Base-by-base conservation (phyloP, 2,113 vertebrate genomes). In the Apistogramma diplotaenia region DNA sequence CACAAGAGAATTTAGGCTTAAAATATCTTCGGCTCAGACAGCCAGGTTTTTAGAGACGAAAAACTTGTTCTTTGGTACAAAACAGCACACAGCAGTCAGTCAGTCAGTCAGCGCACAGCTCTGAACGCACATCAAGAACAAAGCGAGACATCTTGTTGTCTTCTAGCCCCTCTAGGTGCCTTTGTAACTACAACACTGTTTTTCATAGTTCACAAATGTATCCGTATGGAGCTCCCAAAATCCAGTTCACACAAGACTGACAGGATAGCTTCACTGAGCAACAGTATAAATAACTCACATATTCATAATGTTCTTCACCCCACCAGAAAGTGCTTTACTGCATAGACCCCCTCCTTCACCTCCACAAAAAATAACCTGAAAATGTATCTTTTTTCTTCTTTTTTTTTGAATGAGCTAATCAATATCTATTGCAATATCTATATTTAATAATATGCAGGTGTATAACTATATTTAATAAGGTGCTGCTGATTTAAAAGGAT, bases 71-170 rank as follows among this genome's bases (percentile, higher is more conserved):
- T 90, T 79, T 85, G 81, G 74, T 87, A 51, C 60, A 82, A 90
- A 88, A 85, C 81, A 85, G 56, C 79, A 78, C 77, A 23, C 75
- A 83, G 86, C 85, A 87, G 85, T 87, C 88, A 79, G 84, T 78
- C 79, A 85, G 62, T 33, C 74, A 83, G 79, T 76, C 65, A 80
- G 46, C 83, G 37, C 83, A 18, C 79, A 18, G 86, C 84, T 89
- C 82, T 87, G 85, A 89, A 87, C 29, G 65, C 70, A 86, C 86
- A 56, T 88, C 87, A 70, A 89, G 61, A 85, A 87, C 91, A 88
- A 89, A 91, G 90, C 31, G 19, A 87, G 79, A 88, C 88, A 74
- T 85, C 62, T 49, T 70, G 77, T 76, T 55, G 80, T 84, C 78
- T 87, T 57, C 78, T 2, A 40, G 60, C 79, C 73, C 90, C 88